Base-by-base conservation (phyloP, 2,113 vertebrate genomes). In the Gila orcuttii region DNA sequence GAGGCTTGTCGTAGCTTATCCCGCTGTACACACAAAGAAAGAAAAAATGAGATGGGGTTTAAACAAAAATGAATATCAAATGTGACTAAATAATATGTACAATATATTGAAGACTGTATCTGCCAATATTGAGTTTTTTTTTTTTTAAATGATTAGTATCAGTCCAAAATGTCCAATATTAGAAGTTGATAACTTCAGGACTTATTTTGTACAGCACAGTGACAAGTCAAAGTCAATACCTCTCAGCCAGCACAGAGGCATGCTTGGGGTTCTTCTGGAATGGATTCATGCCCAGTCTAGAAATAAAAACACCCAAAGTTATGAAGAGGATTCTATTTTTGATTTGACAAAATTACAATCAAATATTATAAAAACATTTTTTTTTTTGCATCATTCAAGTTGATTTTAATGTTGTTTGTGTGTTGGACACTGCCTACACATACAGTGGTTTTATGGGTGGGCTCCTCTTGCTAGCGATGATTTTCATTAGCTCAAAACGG, bases 211-310 rank as follows among this genome's bases (percentile, higher is more conserved):
- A 31, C 13, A 66, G 60, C 28, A 68, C 1, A 36, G 66, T 21
- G 45, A 19, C n/a, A 76, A 13, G 11, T 19, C 6, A 39, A 1
- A 45, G 86, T 73, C 47, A 36, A 33, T 64, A 98, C 97, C 97
- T 97, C 93, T 97, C 97, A 87, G 97, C 92, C 76, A 97, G 93
- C 79, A 98, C 97, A 0, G 97, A 97, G 0, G 97, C 97, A 68
- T 97, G 96, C 88, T 97, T 97, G 66, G 96, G 97, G 90, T 98
- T 97, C 94, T 98, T 97, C 95, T 98, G 97, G 93, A 98, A 97
- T 17, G 97, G 96, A 92, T 98, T 97, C 96, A 97, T 97, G 79
- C 97, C 96, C 36, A 97, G 93, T 52, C 97, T 98, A 91, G 90
- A 92, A 62, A 4, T 89, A 75, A 79, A 79, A 59, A 66, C 10